These are phyloP conservation scores for Colletes latitarsis DNA, from an alignment of 1,140 invertebrate genomes.

Conservation along the genomic window DNA sequence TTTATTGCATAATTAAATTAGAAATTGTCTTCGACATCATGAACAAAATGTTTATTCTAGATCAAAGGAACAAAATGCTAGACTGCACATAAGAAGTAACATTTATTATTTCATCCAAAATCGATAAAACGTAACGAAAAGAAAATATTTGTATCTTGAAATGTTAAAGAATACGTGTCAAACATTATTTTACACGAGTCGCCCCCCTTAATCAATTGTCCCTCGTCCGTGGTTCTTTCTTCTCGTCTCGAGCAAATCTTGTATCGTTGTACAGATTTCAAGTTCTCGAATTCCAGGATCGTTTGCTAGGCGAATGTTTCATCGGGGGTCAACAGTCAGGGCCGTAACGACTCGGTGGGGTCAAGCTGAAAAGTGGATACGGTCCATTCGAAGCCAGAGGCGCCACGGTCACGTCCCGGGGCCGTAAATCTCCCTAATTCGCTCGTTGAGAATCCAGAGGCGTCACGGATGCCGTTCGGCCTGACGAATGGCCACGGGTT, in stretches of 20 bases:
- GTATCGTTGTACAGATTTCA: not conserved
- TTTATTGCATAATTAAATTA: no score
- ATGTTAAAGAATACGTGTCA: no score
- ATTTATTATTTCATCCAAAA: no score
- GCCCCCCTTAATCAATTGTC: no score
- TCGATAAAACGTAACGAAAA: no score
- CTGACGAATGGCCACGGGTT: constrained; percentile 64
- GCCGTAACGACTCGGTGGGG: constrained; percentile 27
- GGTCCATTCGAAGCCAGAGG: constrained; percentile 59
- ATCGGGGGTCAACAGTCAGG: constrained; percentile 41
- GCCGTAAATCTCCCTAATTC: constrained; percentile 74
- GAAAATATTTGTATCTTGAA: no score
- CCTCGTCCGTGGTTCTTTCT: no score
- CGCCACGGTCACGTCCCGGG: constrained; percentile 65
- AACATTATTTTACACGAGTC: no score
- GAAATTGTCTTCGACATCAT: no score
- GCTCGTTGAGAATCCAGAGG: constrained; percentile 68
- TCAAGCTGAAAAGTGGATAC: constrained; percentile 65
- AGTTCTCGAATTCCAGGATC: not conserved
- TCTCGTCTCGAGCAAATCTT: not conserved
- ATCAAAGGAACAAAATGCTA: no score
- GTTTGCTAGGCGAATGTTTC: constrained; percentile 1
- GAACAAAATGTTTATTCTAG: no score
- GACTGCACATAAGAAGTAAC: no score
- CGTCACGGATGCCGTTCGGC: constrained; percentile 66